Conservation (phyloP, 2,797 vertebrate species). For the Microchirus variegatus region DNA sequence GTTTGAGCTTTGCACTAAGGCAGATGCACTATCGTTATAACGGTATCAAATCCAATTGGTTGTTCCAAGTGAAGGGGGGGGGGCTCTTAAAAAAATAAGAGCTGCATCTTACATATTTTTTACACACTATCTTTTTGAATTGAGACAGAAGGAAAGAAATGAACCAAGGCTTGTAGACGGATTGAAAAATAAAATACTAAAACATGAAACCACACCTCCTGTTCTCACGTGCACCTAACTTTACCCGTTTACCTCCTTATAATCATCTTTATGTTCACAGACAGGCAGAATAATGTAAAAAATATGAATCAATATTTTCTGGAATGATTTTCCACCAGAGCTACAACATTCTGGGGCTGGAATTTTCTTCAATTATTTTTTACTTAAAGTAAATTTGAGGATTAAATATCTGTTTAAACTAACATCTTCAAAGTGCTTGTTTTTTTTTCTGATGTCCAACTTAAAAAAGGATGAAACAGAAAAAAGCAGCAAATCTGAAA, state of each 20-base stretch:
- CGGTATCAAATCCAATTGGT: conserved; percentile 58
- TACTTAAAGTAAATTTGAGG: too few relatives aligned
- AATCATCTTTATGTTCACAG: too few relatives aligned
- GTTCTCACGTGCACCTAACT: neutral
- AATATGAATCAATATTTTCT: too few relatives aligned
- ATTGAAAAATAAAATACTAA: conserved; percentile 66
- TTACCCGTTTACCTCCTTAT: neutral
- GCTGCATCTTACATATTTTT: conserved; percentile 73
- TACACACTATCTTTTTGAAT: conserved; percentile 73
- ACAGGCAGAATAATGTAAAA: too few relatives aligned
- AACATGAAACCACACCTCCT: conserved; percentile 38
- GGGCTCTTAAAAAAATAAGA: conserved; percentile 10
- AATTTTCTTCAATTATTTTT: too few relatives aligned
- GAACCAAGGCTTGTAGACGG: conserved; percentile 54
- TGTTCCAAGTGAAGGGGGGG: conserved; percentile 26
- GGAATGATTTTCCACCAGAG: too few relatives aligned
- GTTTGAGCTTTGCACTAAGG: conserved; percentile 69
- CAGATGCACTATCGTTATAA: conserved; percentile 63
- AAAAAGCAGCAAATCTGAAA: too few relatives aligned
- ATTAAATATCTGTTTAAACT: too few relatives aligned
- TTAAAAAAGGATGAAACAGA: too few relatives aligned
- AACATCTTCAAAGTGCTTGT: too few relatives aligned
- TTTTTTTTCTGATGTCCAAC: too few relatives aligned
- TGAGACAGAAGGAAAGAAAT: conserved; percentile 43
- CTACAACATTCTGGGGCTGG: too few relatives aligned